These are phyloP conservation scores for Synergus laeviventris DNA, from an alignment of 2,888 invertebrate species.

Conservation along the genomic window DNA sequence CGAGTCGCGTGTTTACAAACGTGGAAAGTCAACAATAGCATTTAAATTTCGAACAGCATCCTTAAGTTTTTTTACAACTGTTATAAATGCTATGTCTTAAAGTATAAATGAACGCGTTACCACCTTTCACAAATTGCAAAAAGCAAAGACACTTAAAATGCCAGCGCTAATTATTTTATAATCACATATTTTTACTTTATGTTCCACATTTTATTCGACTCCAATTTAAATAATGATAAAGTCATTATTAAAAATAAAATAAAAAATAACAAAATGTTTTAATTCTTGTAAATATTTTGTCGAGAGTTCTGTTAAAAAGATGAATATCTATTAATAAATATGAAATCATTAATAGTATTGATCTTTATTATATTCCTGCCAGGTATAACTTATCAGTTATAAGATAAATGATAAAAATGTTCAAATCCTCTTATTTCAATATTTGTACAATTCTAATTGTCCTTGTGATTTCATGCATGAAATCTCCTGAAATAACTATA, in stretches of 20 bases:
- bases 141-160: background rate
- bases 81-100: background rate
- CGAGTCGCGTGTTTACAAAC: constrained; percentile 8
- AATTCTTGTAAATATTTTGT: background rate
- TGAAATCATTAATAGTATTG: background rate
- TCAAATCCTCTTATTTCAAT: background rate
- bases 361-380: background rate
- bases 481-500: background rate
- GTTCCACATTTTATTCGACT: background rate
- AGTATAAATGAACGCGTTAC: background rate
- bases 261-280: background rate
- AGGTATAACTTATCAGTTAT: background rate
- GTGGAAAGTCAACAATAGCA: constrained; percentile 28
- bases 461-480: constrained; percentile 13
- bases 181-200: background rate
- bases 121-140: background rate
- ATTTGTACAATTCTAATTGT: constrained; percentile 3
- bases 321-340: background rate
- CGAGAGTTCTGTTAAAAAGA: background rate
- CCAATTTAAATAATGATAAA: background rate
- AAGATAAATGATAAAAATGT: background rate
- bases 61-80: background rate
- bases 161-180: background rate
- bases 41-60: constrained; percentile 7
- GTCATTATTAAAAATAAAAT: background rate